Base-by-base conservation (phyloP, 2,113 vertebrate species). In the Tursiops truncatus region DNA sequence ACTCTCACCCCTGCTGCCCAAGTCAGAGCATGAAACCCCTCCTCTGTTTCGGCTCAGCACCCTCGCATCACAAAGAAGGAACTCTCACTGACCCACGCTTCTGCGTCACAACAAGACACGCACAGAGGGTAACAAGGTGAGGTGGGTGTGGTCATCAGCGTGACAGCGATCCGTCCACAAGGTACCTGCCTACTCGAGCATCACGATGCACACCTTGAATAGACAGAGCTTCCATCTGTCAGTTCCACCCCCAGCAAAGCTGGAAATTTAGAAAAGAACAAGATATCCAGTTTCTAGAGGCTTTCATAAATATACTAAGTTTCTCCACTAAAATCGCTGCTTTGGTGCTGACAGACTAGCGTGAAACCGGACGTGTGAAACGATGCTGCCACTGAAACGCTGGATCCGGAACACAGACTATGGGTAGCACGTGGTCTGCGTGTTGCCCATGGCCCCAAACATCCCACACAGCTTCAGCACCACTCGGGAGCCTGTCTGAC, bases 121-220 rank as follows among this genome's bases (percentile, higher is more conserved):
- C 63, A 25, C 63, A 18, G 0, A 25, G 0, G 15, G 31, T 17
- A 15, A 26, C 1, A 0, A 2, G 1, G 28, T 1, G 28, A 20
- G 18, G 21, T 12, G 36, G 28, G 47, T 5, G 0, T 17, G 17
- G 11, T 6, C 1, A 0, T 47, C 73, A 28, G 15, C 2, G 10
- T 53, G 47, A 53, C 74, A 3, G 31, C 1, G 1, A 47, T 31
- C 25, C 0, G 8, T 14, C 23, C 60, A 14, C 11, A 5, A 21
- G 10, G 17, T 14, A 13, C 20, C 44, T 21, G 44, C 28, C 11
- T 26, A 9, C 8, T 28, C 25, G 1, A 1, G 26, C 4, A 13
- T 56, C 74, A 4, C 31, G 1, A 4, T n/a, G 62, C 33, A 8
- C 26, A 5, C 60, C 41, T 1, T 20, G 23, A 50, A 14, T 5